These are phyloP conservation scores for Trachurus trachurus DNA, from an alignment of 2,797 vertebrate genomes.

Conservation along the genomic window DNA sequence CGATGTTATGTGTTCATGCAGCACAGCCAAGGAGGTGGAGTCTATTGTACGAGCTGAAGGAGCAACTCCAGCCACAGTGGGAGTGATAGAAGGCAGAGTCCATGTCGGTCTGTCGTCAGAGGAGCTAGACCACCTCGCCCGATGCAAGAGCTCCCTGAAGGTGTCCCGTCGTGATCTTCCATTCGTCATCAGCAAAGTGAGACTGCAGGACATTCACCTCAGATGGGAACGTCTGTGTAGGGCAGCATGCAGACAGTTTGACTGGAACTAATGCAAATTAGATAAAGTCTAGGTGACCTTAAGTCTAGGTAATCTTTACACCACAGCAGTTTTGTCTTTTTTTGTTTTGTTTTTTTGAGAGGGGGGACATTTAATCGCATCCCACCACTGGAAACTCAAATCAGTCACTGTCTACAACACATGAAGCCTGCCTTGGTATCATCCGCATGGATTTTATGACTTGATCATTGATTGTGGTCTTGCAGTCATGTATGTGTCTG, in stretches of 20 bases:
- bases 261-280: too few relatives aligned
- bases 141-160: slow-evolving; percentile 77
- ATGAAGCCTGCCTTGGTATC: too few relatives aligned
- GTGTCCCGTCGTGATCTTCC: slow-evolving; percentile 92
- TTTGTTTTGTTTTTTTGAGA: too few relatives aligned
- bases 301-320: too few relatives aligned
- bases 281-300: too few relatives aligned
- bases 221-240: not conserved
- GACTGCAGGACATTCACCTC: not conserved
- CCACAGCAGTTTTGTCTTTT: too few relatives aligned
- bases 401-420: too few relatives aligned
- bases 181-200: slow-evolving; percentile 90
- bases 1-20: slow-evolving; percentile 49
- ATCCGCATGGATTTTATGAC: not conserved
- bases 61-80: slow-evolving; percentile 90
- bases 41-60: slow-evolving; percentile 86
- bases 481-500: not conserved
- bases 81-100: slow-evolving; percentile 86
- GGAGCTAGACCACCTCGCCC: slow-evolving; percentile 87
- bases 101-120: slow-evolving; percentile 86
- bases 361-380: too few relatives aligned
- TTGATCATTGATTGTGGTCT: not conserved
- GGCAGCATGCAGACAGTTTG: too few relatives aligned
- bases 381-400: too few relatives aligned
- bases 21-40: slow-evolving; percentile 91